Evolutionary conservation across 2,113 vertebrate species (phyloP), one percentile per base, ranked within the genome.

Genomic region (Sminthopsis crassicaudata): DNA sequence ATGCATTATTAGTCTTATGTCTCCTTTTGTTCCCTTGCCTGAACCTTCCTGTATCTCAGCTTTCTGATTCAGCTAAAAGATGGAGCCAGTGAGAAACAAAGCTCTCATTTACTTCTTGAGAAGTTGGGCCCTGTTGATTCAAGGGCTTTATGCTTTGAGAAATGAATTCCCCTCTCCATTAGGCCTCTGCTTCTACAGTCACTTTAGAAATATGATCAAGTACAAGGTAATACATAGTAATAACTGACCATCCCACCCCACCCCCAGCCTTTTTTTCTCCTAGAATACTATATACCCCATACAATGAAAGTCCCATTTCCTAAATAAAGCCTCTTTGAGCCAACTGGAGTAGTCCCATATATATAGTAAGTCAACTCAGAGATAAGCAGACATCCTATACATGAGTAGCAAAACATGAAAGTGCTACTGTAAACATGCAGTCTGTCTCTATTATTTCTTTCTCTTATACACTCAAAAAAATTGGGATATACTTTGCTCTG

Each of bases 31-130:
- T 46, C 36, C 2, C 53, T 67, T 7, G 11, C 30, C 24, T 84
- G 67, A 84, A 84, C 67, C 19, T 84, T 19, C 26, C 23, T n/a
- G 0, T 22, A 50, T 57, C 60, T 19, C 0, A 8, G 2, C 27
- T 93, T 91, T 92, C 1, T 84, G 96, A 93, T 88, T 92, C 52
- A 8, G 92, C 93, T 92, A 94, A 53, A 95, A 93, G 36, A 14
- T 42, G 1, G n/a, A 76, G 60, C 24, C 24, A 0, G n/a, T 42
- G n/a, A 84, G 51, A 60, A 23, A 42, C 89, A 93, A 89, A 95
- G 93, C 0, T 46, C 54, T 52, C 96, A 94, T 67, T 52, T 94
- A 95, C 48, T 6, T 51, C 90, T 0, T 55, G 88, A 95, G 88
- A 92, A 94, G 90, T 16, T 2, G 0, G 46, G 26, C 92, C 88